Percentiles rank a stretch among this genome's conserved stretches.
These are phyloP conservation scores for Oconnorella tubifera DNA, from an alignment of 2,888 invertebrate genomes.

Conservation along the genomic window DNA sequence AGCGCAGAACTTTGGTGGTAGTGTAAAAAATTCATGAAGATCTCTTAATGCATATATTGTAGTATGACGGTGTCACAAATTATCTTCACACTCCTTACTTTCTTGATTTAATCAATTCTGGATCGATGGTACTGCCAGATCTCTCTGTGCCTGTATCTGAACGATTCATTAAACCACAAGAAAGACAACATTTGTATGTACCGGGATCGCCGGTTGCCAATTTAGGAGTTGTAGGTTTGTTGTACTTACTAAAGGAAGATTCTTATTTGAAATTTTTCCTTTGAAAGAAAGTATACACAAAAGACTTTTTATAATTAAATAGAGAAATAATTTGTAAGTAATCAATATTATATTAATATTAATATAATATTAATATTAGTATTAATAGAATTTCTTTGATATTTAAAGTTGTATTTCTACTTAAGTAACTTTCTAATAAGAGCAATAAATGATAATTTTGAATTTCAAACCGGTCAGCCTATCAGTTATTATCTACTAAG, in stretches of 20 bases:
- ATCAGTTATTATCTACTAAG: too few relatives aligned
- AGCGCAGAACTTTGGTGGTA: neutral
- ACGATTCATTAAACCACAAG: slow-evolving; percentile 83
- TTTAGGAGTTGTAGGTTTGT: slow-evolving; percentile 59
- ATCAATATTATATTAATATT: too few relatives aligned
- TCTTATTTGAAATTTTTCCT: neutral
- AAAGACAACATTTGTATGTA: slow-evolving; percentile 84
- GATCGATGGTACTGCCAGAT: slow-evolving; percentile 81
- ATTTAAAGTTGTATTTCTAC: too few relatives aligned
- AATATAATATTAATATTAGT: too few relatives aligned
- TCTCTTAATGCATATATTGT: slow-evolving; percentile 18
- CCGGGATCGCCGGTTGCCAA: slow-evolving; percentile 80
- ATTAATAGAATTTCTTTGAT: too few relatives aligned
- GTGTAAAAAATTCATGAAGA: neutral
- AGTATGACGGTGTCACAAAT: slow-evolving; percentile 80
- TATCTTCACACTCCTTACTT: slow-evolving; percentile 86
- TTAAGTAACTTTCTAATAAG: too few relatives aligned
- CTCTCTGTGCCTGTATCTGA: slow-evolving; percentile 94
- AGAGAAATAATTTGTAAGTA: too few relatives aligned
- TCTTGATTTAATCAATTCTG: slow-evolving; percentile 77
- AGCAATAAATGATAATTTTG: too few relatives aligned
- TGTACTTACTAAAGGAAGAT: too few relatives aligned
- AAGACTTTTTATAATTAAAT: too few relatives aligned
- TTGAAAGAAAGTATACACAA: too few relatives aligned
- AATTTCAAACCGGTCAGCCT: too few relatives aligned